These are phyloP conservation scores for Diadegma fenestrale DNA, from an alignment of 2,888 invertebrate species.

Conservation along the genomic window DNA sequence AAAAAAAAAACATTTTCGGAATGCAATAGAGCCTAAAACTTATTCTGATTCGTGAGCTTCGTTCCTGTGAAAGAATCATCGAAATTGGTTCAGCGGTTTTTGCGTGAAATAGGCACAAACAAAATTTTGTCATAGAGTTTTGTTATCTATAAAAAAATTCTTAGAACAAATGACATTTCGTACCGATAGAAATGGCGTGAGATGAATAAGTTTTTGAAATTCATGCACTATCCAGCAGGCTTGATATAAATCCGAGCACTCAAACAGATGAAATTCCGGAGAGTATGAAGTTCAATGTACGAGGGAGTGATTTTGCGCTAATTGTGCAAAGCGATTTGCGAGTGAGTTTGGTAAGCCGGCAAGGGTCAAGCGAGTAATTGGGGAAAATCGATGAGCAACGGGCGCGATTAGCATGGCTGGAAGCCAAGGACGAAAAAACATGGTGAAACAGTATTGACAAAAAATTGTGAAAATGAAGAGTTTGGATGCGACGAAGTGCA, in stretches of 20 bases:
- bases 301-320: not conserved
- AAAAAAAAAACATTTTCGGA: too few relatives aligned
- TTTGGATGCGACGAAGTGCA: not conserved
- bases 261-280: not conserved
- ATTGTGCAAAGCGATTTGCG: not conserved
- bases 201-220: too few relatives aligned
- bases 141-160: too few relatives aligned
- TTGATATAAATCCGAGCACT: not conserved
- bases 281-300: not conserved
- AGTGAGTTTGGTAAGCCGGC: not conserved
- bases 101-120: too few relatives aligned
- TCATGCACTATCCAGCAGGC: too few relatives aligned
- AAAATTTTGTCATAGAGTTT: too few relatives aligned
- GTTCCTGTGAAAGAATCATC: too few relatives aligned
- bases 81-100: too few relatives aligned
- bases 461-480: not conserved
- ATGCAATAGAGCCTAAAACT: too few relatives aligned
- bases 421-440: not conserved
- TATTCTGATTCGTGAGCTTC: too few relatives aligned
- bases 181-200: too few relatives aligned
- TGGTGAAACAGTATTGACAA: not conserved
- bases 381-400: not conserved
- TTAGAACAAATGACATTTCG: too few relatives aligned
- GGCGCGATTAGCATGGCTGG: not conserved
- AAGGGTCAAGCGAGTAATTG: not conserved